Conservation (phyloP, 2,797 vertebrate genomes). For the Pygocentrus nattereri region DNA sequence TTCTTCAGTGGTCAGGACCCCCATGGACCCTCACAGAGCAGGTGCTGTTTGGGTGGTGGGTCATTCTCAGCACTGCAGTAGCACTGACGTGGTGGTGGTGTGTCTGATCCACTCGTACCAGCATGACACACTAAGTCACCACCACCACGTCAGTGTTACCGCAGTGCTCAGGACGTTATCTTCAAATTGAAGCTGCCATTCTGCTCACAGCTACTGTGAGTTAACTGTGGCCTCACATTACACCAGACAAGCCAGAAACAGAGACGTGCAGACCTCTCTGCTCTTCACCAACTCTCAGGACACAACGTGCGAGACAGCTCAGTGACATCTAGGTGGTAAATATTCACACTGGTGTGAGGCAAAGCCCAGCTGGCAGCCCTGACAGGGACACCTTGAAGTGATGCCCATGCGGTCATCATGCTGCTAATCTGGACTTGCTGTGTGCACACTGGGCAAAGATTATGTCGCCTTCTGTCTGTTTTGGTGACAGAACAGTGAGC, state of each 20-base stretch:
- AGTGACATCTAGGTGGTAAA: conserved; percentile 8
- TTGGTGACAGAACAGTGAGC: not conserved
- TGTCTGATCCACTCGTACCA: no score
- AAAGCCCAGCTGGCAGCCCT: not conserved
- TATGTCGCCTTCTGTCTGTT: not conserved
- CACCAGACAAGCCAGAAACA: not conserved
- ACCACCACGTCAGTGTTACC: no score
- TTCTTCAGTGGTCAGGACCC: no score
- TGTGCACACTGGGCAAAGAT: not conserved
- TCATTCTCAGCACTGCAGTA: no score
- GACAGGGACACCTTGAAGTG: not conserved
- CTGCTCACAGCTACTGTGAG: no score
- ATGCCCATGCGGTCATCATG: not conserved
- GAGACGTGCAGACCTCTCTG: not conserved
- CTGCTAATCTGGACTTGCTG: not conserved
- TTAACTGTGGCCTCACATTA: no score
- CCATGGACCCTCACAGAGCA: no score
- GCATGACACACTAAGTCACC: no score
- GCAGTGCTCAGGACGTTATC: no score
- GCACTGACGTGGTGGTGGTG: no score
- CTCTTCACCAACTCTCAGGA: not conserved
- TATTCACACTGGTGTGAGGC: not conserved
- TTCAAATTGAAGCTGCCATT: no score
- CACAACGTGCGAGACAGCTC: not conserved
- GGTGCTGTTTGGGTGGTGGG: no score